These are phyloP conservation scores for Druon quercuslanigerum DNA, from an alignment of 1,140 invertebrate species.

Conservation along the genomic window DNA sequence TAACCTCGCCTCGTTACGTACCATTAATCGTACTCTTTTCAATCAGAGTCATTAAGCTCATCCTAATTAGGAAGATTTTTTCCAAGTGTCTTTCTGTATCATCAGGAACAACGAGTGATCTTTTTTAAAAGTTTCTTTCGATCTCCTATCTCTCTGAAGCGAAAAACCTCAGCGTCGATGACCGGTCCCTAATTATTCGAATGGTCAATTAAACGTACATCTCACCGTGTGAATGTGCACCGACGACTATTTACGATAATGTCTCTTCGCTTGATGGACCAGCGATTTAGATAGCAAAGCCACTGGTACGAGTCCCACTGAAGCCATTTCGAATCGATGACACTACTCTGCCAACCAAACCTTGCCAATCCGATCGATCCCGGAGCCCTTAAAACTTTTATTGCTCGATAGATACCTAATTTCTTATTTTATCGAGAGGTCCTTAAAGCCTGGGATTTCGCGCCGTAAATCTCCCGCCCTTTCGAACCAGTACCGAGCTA, in stretches of 20 bases:
- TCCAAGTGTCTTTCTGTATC: too few relatives aligned
- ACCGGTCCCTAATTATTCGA: conserved; percentile 53
- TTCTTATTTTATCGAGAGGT: conserved; percentile 24
- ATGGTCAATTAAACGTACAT: conserved; percentile 56
- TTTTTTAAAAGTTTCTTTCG: not conserved
- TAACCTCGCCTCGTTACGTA: too few relatives aligned
- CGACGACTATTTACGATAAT: conserved; percentile 60
- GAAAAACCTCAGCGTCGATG: conserved; percentile 42
- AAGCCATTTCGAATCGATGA: conserved; percentile 55
- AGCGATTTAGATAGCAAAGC: conserved; percentile 62
- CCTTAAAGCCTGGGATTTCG: conserved; percentile 8
- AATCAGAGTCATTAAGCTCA: too few relatives aligned
- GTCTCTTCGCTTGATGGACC: conserved; percentile 57
- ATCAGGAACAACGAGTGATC: too few relatives aligned
- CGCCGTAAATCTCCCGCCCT: conserved; percentile 11
- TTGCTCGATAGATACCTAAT: conserved; percentile 26
- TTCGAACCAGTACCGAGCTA: not conserved
- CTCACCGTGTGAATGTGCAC: conserved; percentile 54
- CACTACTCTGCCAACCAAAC: conserved; percentile 34
- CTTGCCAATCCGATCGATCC: conserved; percentile 9
- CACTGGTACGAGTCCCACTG: conserved; percentile 52
- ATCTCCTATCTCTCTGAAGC: not conserved
- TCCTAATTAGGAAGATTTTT: too few relatives aligned
- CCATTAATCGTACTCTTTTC: too few relatives aligned
- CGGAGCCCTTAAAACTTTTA: conserved; percentile 21